phyloP scores from a whole-genome alignment of 2,888 invertebrate genomes.

The Ochropleura leucogaster region DNA sequence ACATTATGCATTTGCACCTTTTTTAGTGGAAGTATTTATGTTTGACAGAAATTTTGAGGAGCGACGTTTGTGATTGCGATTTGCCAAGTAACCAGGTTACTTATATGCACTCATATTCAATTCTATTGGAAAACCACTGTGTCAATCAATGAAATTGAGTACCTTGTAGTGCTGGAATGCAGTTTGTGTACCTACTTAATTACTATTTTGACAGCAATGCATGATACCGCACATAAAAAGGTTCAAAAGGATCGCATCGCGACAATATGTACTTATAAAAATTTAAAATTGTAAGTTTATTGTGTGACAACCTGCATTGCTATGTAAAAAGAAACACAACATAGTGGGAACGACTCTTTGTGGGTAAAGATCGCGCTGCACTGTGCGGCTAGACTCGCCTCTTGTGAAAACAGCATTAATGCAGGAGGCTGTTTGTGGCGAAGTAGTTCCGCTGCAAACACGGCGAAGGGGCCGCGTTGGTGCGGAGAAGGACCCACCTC shows the following conservation, averaged over 20 bases:
- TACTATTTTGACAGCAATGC: constrained; percentile 19
- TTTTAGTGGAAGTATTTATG: neutral
- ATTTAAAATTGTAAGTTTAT: neutral
- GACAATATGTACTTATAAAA: neutral
- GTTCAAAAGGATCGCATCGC: neutral
- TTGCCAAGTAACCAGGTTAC: constrained; percentile 7
- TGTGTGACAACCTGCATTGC: constrained; percentile 18
- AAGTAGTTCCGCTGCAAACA: constrained; percentile 59
- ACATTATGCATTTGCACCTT: neutral
- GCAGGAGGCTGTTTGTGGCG: constrained; percentile 61
- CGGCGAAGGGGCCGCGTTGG: constrained; percentile 60
- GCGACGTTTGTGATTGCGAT: neutral
- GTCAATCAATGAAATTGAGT: neutral
- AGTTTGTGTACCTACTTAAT: constrained; percentile 13
- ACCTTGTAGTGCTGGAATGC: neutral
- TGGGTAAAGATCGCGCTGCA: constrained; percentile 47
- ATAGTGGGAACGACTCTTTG: constrained; percentile 44
- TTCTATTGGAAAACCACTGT: neutral
- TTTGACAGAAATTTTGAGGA: neutral
- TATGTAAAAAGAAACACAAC: constrained; percentile 24
- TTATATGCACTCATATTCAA: constrained; percentile 5
- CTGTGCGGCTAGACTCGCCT: constrained; percentile 59
- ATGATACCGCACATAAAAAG: constrained; percentile 25
- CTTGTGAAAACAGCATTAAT: constrained; percentile 60
- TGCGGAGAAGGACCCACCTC: constrained; percentile 75